A percentile compares a stretch with the other conserved stretches of the same genome.
phyloP scores from a whole-genome alignment of 2,888 invertebrate species.

The Aproaerema taeniolella region DNA sequence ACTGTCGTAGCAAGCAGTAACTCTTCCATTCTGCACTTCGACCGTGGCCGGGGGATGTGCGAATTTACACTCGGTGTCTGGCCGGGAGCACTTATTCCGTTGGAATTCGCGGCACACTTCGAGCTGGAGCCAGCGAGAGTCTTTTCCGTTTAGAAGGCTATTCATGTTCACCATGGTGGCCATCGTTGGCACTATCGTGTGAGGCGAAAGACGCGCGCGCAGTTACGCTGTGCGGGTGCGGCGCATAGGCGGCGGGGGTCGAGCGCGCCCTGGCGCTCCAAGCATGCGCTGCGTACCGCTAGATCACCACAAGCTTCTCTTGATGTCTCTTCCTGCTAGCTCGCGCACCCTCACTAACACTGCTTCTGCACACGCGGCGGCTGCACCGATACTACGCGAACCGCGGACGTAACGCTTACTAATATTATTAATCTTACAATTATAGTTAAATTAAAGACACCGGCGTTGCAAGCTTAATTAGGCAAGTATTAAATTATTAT shows the following conservation, averaged over 20 bases:
- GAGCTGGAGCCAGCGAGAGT: conserved; percentile 99
- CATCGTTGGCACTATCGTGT: conserved; percentile 68
- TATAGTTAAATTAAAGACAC: conserved; percentile 73
- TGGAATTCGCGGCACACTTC: conserved; percentile 99
- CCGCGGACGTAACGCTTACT: no score
- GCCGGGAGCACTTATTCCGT: conserved; percentile 99
- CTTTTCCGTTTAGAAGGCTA: conserved; percentile 98
- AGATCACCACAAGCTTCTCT: conserved; percentile 29
- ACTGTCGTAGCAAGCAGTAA: conserved; percentile 99
- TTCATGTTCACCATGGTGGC: conserved; percentile 97
- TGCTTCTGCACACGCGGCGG: conserved; percentile 51
- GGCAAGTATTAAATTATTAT: conserved; percentile 72
- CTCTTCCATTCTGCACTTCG: conserved; percentile 99
- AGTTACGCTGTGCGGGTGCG: conserved; percentile 68
- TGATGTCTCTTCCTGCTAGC: conserved; percentile 11
- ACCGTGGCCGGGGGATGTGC: conserved; percentile 99
- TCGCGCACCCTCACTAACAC: conserved; percentile 54
- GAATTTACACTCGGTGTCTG: conserved; percentile 99
- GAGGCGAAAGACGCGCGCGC: conserved; percentile 42
- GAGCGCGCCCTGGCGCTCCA: conserved; percentile 64
- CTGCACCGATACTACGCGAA: no score
- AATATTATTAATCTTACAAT: conserved; percentile 65
- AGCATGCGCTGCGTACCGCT: conserved; percentile 49
- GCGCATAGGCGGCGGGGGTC: conserved; percentile 67
- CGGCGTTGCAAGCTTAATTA: conserved; percentile 75